Evolutionary conservation across 2,888 invertebrate genomes (phyloP).

Genomic region (Clitarchus hookeri): DNA sequence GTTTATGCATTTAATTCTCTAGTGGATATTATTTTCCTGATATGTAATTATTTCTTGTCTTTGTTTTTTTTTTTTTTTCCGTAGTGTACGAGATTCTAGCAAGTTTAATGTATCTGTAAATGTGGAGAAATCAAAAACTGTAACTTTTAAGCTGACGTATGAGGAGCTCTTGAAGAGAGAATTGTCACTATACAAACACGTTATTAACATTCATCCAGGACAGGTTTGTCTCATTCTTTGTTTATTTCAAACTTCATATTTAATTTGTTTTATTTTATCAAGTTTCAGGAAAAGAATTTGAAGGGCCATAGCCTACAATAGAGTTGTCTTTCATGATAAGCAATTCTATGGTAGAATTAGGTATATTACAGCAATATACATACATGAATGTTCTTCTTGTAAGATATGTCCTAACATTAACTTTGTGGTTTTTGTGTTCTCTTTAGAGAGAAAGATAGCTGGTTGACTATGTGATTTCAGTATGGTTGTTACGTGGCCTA

Average conservation of each 20-base stretch:
- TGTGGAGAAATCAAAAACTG: slow-evolving; percentile 60
- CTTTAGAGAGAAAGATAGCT: too few species aligned
- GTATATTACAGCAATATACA: too few species aligned
- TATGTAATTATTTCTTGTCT: slow-evolving; percentile 30
- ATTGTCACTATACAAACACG: slow-evolving; percentile 68
- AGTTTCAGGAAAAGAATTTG: neutral
- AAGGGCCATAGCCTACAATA: too few species aligned
- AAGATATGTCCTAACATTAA: too few species aligned
- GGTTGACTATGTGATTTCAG: too few species aligned
- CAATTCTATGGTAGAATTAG: too few species aligned
- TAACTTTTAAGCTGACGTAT: slow-evolving; percentile 57
- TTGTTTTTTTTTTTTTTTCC: slow-evolving; percentile 34
- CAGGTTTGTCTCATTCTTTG: slow-evolving; percentile 49
- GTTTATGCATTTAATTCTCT: too few species aligned
- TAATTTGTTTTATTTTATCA: neutral
- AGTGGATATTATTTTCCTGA: too few species aligned
- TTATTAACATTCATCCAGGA: slow-evolving; percentile 70
- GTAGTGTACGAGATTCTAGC: slow-evolving; percentile 66
- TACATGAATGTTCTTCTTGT: too few species aligned
- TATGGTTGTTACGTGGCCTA: too few species aligned
- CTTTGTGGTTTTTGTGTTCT: too few species aligned
- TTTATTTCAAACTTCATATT: neutral
- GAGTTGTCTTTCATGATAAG: too few species aligned
- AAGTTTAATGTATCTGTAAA: slow-evolving; percentile 72
- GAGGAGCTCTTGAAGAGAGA: slow-evolving; percentile 69